A percentile compares a stretch with the other conserved stretches of the same genome.
Conservation (phyloP, 2,113 vertebrate species). For the Podiceps cristatus region DNA sequence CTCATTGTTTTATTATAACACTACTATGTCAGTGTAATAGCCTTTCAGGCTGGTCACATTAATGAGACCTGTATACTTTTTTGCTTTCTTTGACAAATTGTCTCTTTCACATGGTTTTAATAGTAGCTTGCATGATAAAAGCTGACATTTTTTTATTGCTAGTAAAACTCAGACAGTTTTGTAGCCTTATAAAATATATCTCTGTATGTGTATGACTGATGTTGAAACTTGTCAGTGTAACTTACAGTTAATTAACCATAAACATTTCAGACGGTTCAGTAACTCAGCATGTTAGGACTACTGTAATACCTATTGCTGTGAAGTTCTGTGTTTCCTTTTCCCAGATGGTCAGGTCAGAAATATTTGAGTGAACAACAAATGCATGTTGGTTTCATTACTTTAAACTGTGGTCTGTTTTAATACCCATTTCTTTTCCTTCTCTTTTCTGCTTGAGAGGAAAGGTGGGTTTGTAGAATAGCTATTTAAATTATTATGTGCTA, state of each 20-base stretch:
- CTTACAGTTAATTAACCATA: conserved; percentile 68
- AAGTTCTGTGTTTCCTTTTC: conserved; percentile 23
- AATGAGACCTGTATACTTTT: conserved; percentile 2
- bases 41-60: not conserved
- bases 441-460: conserved; percentile 1
- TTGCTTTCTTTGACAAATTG: conserved; percentile 40
- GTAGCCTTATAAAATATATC: conserved; percentile 60
- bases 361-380: conserved; percentile 25
- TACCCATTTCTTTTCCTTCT: not conserved
- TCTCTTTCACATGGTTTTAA: conserved; percentile 55
- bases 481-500: conserved; percentile 14
- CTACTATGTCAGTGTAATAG: not conserved
- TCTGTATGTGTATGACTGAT: conserved; percentile 47
- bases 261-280: conserved; percentile 65
- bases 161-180: conserved; percentile 66
- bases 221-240: conserved; percentile 63
- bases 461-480: conserved; percentile 8
- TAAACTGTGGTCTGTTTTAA: conserved; percentile 21
- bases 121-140: conserved; percentile 61
- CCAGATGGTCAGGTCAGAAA: conserved; percentile 50
- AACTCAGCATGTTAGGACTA: conserved; percentile 50
- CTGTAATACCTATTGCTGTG: conserved; percentile 34
- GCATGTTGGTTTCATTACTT: conserved; percentile 57
- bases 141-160: conserved; percentile 65
- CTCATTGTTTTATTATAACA: not conserved